Base-by-base conservation (phyloP, 2,797 vertebrate genomes). In the Semaprochilodus insignis region DNA sequence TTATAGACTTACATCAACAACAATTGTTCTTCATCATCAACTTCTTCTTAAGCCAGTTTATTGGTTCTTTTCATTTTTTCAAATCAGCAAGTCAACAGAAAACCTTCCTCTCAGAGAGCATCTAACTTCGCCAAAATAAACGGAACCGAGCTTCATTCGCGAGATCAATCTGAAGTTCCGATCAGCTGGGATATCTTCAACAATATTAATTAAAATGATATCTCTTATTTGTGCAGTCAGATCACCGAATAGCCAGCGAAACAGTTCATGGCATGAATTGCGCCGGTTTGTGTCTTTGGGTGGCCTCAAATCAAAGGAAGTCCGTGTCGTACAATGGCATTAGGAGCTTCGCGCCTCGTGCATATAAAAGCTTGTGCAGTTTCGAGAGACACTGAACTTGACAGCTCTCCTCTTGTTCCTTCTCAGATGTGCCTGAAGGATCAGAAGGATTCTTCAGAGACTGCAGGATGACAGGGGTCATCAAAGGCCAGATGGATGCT, bases 401-500 rank as follows among this genome's bases (percentile, higher is more conserved):
- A 88, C 87, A 88, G 84, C 82, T 84, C 82, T 65, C 54, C 72
- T 85, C 72, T 83, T 87, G 84, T 75, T 75, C 77, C 74, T 82
- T 54, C 72, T 92, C 82, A 90, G 92, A 92, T 90, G 87, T 91
- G 90, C 84, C 88, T 86, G 85, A 87, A 23, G 92, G 93, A 94
- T 95, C 93, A 92, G 89, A 93, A 91, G 88, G 88, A 84, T 85
- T 88, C 93, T 93, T 83, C 91, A 88, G 95, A 93, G 89, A 86
- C 90, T 90, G 86, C 78, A 82, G 36, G 86, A 90, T 89, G 91
- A 86, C 92, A 88, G 92, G 89, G 94, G 93, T 96, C 94, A 94
- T 94, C 91, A 91, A 92, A 91, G 93, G 91, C 91, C 89, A 94
- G 90, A 87, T 94, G 94, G 91, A 87, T 84, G 75, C 93, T 94